Conservation (phyloP, 2,113 vertebrate genomes). For the Cariama cristata region DNA sequence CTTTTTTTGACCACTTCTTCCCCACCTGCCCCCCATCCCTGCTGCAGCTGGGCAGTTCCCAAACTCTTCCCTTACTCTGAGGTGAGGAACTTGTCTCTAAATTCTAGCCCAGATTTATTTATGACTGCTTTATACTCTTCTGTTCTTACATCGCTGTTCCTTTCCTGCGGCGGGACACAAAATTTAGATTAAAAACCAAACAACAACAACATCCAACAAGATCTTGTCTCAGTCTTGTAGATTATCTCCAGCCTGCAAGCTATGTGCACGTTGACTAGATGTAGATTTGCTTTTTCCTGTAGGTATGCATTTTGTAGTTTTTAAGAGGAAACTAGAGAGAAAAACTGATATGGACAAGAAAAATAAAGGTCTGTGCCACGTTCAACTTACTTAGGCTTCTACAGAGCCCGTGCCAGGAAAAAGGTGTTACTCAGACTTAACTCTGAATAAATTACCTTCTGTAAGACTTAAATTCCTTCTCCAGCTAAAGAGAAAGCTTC, state of each 20-base stretch:
- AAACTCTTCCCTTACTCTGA: neutral
- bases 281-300: neutral
- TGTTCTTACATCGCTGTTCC: neutral
- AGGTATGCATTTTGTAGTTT: neutral
- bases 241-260: neutral
- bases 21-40: no score
- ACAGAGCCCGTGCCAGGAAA: neutral
- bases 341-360: neutral
- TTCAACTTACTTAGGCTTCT: neutral
- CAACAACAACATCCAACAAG: neutral
- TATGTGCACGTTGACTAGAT: neutral
- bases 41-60: neutral
- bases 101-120: neutral
- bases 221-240: neutral
- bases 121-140: neutral
- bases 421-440: neutral
- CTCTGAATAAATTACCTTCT: neutral
- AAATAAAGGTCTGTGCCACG: neutral
- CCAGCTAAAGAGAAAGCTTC: neutral
- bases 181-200: neutral
- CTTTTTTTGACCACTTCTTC: neutral
- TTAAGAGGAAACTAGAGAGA: neutral
- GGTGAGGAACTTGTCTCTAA: neutral
- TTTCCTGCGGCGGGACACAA: neutral
- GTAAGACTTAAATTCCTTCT: neutral